Evolutionary conservation across 2,797 vertebrate genomes (phyloP).

Genomic region (Zalophus californianus): DNA sequence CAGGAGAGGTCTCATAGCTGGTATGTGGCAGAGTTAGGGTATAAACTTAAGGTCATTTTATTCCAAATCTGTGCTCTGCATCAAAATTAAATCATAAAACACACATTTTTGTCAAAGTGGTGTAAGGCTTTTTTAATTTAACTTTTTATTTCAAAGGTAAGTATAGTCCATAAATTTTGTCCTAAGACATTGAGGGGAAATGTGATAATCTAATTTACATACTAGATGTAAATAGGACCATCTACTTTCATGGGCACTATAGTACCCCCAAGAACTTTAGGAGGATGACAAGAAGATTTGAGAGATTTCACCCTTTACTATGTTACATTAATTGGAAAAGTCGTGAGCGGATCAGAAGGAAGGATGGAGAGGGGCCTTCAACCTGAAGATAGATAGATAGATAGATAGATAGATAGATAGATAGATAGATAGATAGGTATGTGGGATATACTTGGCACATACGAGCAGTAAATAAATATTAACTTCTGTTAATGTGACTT

Average conservation of each 20-base stretch:
- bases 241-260: background rate
- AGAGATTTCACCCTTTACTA: background rate
- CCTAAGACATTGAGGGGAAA: background rate
- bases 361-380: background rate
- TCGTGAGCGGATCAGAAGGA: background rate
- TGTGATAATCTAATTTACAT: background rate
- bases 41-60: background rate
- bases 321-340: background rate
- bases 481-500: background rate
- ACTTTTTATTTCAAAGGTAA: background rate
- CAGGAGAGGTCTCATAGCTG: background rate
- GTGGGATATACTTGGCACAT: background rate
- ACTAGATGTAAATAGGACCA: background rate
- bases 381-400: background rate
- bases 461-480: background rate
- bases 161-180: background rate
- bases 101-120: background rate
- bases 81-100: background rate
- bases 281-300: background rate
- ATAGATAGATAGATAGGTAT: background rate
- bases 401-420: background rate
- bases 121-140: background rate
- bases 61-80: background rate
- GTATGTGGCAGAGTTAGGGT: background rate
- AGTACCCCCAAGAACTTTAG: background rate